These are phyloP conservation scores for Temnopleurus reevesii DNA, from an alignment of 53 echinoderm and acorn worm species.

Conservation along the genomic window DNA sequence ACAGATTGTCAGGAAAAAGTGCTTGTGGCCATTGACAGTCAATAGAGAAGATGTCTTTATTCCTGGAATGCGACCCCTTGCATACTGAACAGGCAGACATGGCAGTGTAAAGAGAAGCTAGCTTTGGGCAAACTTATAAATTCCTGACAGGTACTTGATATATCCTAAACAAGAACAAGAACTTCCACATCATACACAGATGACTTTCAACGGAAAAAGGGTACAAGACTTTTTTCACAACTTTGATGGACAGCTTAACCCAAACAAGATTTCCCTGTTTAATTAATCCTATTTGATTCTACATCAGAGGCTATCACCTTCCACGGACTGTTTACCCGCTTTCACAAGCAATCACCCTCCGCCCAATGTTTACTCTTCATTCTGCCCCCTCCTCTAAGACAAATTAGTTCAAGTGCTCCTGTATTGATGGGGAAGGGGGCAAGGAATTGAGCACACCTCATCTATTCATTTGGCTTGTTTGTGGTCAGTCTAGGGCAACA, in stretches of 20 bases:
- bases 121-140: background rate
- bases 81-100: background rate
- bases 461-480: constrained; percentile 18
- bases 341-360: background rate
- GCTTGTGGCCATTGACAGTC: background rate
- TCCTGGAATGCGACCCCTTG: background rate
- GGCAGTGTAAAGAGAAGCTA: background rate
- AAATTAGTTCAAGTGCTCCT: constrained; percentile 27
- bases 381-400: background rate
- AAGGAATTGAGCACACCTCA: background rate
- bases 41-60: background rate
- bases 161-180: background rate
- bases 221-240: too few species aligned
- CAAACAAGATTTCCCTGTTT: background rate
- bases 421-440: constrained; percentile 9
- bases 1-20: background rate
- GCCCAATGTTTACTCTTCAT: background rate
- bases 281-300: background rate
- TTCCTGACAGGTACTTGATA: constrained; percentile 2
- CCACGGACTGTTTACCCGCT: background rate
- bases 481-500: constrained; percentile 35
- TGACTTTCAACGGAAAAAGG: too few species aligned
- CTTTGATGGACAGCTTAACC: constrained; percentile 11
- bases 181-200: background rate
- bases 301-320: too few species aligned